A percentile compares a stretch with the other conserved stretches of the same genome.
Evolutionary conservation across 2,888 invertebrate species (phyloP).

Genomic region (Falcaria lacertinaria): DNA sequence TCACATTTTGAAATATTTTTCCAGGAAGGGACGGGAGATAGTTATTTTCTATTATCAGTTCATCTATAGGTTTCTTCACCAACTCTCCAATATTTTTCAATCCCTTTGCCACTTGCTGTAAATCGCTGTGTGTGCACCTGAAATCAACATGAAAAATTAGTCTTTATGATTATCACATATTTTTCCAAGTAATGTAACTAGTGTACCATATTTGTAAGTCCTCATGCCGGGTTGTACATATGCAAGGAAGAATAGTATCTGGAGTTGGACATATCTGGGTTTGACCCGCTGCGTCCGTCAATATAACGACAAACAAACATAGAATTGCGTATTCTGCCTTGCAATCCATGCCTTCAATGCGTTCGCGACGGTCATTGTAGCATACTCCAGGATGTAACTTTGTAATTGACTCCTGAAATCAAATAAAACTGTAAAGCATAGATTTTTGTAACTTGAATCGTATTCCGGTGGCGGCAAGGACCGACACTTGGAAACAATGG

Average conservation of each 20-base stretch:
- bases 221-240: conserved; percentile 87
- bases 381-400: conserved; percentile 30
- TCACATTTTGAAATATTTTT: conserved; percentile 86
- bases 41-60: conserved; percentile 92
- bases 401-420: conserved; percentile 21
- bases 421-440: conserved; percentile 2
- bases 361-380: conserved; percentile 63
- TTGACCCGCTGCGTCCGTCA: conserved; percentile 34
- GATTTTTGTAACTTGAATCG: conserved; percentile 13
- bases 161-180: no score
- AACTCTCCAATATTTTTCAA: conserved; percentile 84
- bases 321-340: conserved; percentile 47
- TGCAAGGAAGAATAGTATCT: conserved; percentile 88
- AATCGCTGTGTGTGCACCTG: conserved; percentile 96
- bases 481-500: conserved; percentile 63
- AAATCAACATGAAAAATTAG: conserved; percentile 19
- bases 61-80: conserved; percentile 87
- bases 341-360: conserved; percentile 62
- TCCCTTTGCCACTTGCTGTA: conserved; percentile 87
- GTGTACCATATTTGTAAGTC: conserved; percentile 95
- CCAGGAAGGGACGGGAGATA: conserved; percentile 92
- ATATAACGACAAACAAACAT: conserved; percentile 48
- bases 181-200: no score
- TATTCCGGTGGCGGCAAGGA: conserved; percentile 63
- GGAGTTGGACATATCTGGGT: conserved; percentile 83